A percentile compares a stretch with the other conserved stretches of the same genome.
These are phyloP conservation scores for Pachymerium ferrugineum DNA, from an alignment of 2,888 invertebrate species.

Conservation along the genomic window DNA sequence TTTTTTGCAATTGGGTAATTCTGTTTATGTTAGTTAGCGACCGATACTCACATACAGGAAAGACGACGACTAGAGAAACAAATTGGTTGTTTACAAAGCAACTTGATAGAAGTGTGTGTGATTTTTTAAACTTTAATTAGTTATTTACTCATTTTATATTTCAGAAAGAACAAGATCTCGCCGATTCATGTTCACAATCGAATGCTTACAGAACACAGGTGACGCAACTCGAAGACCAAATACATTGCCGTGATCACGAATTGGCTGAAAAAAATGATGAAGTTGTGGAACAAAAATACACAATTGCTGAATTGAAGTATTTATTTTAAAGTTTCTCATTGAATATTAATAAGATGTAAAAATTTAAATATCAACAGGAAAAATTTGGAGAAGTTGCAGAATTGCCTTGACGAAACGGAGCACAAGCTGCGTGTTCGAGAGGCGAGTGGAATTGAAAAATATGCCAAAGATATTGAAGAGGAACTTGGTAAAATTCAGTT, in stretches of 20 bases:
- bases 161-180: slow-evolving; percentile 3
- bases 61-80: background rate
- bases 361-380: background rate
- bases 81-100: background rate
- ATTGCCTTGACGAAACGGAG: background rate
- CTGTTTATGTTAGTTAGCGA: too few species aligned
- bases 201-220: background rate
- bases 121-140: background rate
- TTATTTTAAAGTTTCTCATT: background rate
- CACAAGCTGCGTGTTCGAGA: slow-evolving; percentile 16
- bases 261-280: background rate
- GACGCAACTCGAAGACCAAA: background rate
- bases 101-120: background rate
- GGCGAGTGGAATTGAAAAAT: slow-evolving; percentile 23
- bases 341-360: background rate
- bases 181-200: background rate
- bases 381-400: background rate
- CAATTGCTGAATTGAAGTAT: background rate
- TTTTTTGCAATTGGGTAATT: too few species aligned
- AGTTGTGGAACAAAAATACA: background rate
- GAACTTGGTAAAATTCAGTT: background rate
- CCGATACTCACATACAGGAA: background rate
- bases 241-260: background rate
- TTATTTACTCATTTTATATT: background rate
- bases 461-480: slow-evolving; percentile 11